These are phyloP conservation scores for Episyrphus balteatus DNA, from an alignment of 1,140 invertebrate species.

Conservation along the genomic window DNA sequence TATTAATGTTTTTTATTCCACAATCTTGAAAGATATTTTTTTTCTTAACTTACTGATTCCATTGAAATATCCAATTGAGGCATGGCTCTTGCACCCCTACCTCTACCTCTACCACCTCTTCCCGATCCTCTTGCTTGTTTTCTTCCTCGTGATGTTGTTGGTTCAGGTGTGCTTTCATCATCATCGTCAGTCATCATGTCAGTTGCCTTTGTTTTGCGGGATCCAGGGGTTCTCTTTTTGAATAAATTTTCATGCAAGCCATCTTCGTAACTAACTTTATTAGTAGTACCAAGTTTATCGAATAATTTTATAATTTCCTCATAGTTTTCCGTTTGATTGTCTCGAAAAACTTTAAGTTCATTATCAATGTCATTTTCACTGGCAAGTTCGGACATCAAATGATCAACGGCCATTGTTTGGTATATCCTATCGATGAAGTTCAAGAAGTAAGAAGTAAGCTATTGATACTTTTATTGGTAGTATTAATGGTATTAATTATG, in stretches of 20 bases:
- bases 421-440: slow-evolving; percentile 18
- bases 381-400: slow-evolving; percentile 27
- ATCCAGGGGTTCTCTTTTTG: background rate
- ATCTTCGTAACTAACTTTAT: too few species aligned
- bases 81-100: slow-evolving; percentile 6
- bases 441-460: too few species aligned
- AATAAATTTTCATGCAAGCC: background rate
- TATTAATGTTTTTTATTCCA: background rate
- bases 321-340: slow-evolving; percentile 9
- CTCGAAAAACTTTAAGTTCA: slow-evolving; percentile 13
- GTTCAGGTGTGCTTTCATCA: background rate
- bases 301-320: slow-evolving; percentile 23
- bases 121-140: slow-evolving; percentile 4
- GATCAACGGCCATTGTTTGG: slow-evolving; percentile 24
- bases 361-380: slow-evolving; percentile 20
- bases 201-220: background rate
- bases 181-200: slow-evolving; percentile 1
- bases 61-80: slow-evolving; percentile 14
- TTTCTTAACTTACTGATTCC: background rate
- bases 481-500: too few species aligned
- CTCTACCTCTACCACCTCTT: slow-evolving; percentile 1
- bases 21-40: background rate
- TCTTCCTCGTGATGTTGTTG: slow-evolving; percentile 4
- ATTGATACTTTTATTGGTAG: too few species aligned
- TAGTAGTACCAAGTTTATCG: slow-evolving; percentile 8